A percentile compares a stretch with the other conserved stretches of the same genome.
phyloP scores from a whole-genome alignment of 2,888 invertebrate species.

The Apotomis betuletana region DNA sequence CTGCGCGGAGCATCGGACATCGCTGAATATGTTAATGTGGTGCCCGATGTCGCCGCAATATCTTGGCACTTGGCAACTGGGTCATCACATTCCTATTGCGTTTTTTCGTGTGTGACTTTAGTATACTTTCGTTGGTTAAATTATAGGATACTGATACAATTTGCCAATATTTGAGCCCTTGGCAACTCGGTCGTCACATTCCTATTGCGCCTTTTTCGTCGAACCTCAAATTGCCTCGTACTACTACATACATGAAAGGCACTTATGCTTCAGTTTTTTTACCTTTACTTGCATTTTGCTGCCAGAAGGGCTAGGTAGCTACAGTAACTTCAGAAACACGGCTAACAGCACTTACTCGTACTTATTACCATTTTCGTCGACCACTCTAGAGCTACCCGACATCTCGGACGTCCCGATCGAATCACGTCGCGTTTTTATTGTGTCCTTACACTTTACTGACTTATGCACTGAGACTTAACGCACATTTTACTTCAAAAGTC shows the following conservation, averaged over 20 bases:
- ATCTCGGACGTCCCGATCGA: background rate
- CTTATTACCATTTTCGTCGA: no score
- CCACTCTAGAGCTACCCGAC: no score
- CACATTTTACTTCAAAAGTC: slow-evolving; percentile 28
- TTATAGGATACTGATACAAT: background rate
- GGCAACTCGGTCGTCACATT: no score
- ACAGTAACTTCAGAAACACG: no score
- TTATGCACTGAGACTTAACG: slow-evolving; percentile 28
- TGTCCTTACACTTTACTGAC: slow-evolving; percentile 15
- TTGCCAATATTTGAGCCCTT: no score
- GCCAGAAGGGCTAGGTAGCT: no score
- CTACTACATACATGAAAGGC: no score
- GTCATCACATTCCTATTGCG: slow-evolving; percentile 61
- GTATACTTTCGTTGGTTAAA: slow-evolving; percentile 1
- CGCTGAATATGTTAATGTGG: slow-evolving; percentile 75
- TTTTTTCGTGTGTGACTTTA: slow-evolving; percentile 41
- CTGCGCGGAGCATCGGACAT: slow-evolving; percentile 53
- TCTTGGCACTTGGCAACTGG: slow-evolving; percentile 65
- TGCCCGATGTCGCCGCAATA: slow-evolving; percentile 63
- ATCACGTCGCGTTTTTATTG: slow-evolving; percentile 20
- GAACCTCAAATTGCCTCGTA: no score
- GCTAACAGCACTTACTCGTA: no score
- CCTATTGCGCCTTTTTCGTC: no score
- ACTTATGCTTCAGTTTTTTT: no score
- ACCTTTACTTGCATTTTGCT: no score